These are phyloP conservation scores for Gopherus flavomarginatus DNA, from an alignment of 2,113 vertebrate genomes.

Conservation along the genomic window DNA sequence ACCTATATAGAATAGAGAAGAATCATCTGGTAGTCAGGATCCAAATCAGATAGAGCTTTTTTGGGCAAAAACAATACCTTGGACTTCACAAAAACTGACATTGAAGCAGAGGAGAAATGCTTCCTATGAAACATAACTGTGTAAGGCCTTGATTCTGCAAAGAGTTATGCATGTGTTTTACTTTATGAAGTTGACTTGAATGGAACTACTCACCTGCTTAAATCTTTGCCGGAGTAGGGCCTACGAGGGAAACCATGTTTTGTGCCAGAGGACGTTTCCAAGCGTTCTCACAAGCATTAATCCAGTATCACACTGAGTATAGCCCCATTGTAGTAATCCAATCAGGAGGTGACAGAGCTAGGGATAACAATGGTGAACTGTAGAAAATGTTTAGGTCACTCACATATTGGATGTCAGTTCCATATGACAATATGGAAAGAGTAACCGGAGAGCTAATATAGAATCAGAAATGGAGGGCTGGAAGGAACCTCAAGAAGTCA, in stretches of 20 bases:
- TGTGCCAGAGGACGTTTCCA: slow-evolving; percentile 4
- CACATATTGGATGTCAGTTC: not conserved
- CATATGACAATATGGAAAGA: not conserved
- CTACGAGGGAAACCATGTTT: not conserved
- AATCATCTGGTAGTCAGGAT: not conserved
- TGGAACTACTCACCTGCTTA: not conserved
- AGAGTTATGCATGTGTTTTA: not conserved
- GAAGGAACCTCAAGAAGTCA: not conserved
- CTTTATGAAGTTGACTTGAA: not conserved
- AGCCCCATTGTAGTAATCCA: not conserved
- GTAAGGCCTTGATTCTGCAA: not conserved
- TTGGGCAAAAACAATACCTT: not conserved
- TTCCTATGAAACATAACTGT: not conserved
- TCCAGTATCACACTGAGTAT: not conserved
- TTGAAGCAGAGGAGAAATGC: not conserved
- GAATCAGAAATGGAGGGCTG: not conserved
- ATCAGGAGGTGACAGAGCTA: not conserved
- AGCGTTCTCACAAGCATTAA: not conserved
- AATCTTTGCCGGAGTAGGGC: slow-evolving; percentile 27
- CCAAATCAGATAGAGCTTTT: not conserved
- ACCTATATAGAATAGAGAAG: not conserved
- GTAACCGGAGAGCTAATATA: not conserved
- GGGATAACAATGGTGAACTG: not conserved
- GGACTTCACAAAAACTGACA: not conserved
- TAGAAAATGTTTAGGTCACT: not conserved